These are phyloP conservation scores for Frieseomelitta varia DNA, from an alignment of 1,140 invertebrate species.

Conservation along the genomic window DNA sequence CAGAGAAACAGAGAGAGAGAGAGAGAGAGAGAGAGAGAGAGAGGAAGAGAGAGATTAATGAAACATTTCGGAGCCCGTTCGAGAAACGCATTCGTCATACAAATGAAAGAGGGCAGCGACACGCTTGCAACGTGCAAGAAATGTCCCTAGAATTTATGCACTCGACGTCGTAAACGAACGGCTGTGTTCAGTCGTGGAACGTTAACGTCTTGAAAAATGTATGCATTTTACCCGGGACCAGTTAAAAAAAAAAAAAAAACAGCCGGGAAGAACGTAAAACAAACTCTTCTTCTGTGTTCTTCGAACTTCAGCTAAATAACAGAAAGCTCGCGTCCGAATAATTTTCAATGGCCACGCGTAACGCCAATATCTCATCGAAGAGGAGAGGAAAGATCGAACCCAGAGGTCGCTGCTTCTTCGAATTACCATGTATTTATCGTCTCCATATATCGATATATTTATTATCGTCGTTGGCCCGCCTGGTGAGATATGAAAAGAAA, in stretches of 20 bases:
- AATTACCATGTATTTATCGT: not conserved
- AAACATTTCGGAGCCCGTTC: slow-evolving; percentile 6
- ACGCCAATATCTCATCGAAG: not conserved
- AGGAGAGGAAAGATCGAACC: not conserved
- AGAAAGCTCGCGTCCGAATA: not conserved
- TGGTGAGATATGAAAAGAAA: not conserved
- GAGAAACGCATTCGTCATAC: not conserved
- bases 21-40: too few species aligned
- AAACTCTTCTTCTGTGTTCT: not conserved
- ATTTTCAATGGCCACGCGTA: not conserved
- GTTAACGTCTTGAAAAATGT: slow-evolving; percentile 2
- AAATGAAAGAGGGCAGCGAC: not conserved
- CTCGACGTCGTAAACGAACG: not conserved
- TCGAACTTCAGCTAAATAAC: not conserved
- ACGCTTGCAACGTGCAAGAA: not conserved
- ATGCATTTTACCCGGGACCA: not conserved
- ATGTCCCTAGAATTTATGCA: slow-evolving; percentile 10
- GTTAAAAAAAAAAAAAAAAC: too few species aligned
- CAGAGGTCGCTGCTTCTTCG: not conserved
- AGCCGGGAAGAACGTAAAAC: not conserved
- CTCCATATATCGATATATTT: not conserved
- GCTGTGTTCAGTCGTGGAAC: not conserved
- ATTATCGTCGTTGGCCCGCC: too few species aligned
- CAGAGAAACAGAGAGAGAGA: too few species aligned
- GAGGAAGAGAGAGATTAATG: not conserved